Evolutionary conservation across 2,113 vertebrate genomes (phyloP), one percentile per base, ranked within the genome.

Genomic region (Rhineura floridana): DNA sequence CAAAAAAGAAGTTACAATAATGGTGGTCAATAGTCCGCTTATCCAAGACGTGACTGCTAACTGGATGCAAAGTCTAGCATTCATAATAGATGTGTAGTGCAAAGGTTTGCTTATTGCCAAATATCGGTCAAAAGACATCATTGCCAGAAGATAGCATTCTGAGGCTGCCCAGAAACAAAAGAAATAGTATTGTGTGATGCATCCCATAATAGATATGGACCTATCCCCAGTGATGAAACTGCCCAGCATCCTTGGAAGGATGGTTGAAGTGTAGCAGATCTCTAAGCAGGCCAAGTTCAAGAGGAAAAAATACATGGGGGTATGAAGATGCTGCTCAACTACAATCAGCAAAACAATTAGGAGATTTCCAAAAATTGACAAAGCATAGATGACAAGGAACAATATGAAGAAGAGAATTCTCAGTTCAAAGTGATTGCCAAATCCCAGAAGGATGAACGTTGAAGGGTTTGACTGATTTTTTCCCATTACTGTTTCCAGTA

Each of bases 301-400:
- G 13, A 87, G 86, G 52, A 87, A 82, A 12, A 87, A 87, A 86
- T 95, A 95, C 95, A 96, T 94, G 0, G 95, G 94, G 17, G 92
- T 93, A 46, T 93, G 92, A 70, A 96, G 87, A 39, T 69, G 23
- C 2, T 89, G 87, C 5, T 90, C 91, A 9, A 12, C 28, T 90
- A 92, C 63, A 94, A 87, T 67, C 19, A 81, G 33, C 15, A 70
- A 25, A 77, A 95, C 86, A 85, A 96, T 94, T 1, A 94, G 25
- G 81, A 87, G 65, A 42, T 87, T 87, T 30, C 86, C 86, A 62
- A 28, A 9, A 81, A 87, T 3, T 25, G 86, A 81, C 81, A 87
- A 69, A 78, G 30, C 30, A 55, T 90, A 95, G 19, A 90, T 28
- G 25, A 83, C 44, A 48, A 93, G 78, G 39, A 95, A 92, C 25